Evolutionary conservation across 92 coral and sea anemone genomes (phyloP).

Genomic region (Siderastrea siderea): DNA sequence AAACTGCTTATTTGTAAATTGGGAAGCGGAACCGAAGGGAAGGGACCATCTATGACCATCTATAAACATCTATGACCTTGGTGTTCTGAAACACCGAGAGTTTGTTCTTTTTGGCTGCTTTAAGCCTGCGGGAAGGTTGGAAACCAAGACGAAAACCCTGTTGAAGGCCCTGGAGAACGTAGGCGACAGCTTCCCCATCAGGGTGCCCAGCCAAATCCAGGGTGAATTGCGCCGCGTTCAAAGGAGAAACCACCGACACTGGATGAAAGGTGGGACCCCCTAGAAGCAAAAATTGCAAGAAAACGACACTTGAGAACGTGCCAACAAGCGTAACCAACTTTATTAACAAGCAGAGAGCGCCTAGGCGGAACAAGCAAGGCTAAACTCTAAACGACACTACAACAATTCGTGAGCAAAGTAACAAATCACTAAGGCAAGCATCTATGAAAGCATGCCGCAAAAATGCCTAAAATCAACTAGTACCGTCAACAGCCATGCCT

Average conservation of each 20-base stretch:
- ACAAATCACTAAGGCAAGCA: too few relatives aligned
- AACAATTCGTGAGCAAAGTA: too few relatives aligned
- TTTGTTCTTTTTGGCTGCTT: slow-evolving; percentile 48
- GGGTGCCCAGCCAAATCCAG: slow-evolving; percentile 39
- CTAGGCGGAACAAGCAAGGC: too few relatives aligned
- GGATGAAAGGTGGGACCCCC: background rate
- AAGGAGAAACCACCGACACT: slow-evolving; percentile 4
- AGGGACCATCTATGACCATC: slow-evolving; percentile 47
- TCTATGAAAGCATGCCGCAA: too few relatives aligned
- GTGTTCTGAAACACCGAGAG: slow-evolving; percentile 59
- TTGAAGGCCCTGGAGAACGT: slow-evolving; percentile 27
- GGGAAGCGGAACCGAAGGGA: background rate
- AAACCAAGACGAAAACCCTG: slow-evolving; percentile 35
- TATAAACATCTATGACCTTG: slow-evolving; percentile 43
- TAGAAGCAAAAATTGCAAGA: background rate
- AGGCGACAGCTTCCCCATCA: slow-evolving; percentile 12
- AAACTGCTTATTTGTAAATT: too few relatives aligned
- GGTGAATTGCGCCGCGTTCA: background rate
- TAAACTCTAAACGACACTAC: too few relatives aligned
- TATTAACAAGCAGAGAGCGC: too few relatives aligned
- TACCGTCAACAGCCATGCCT: too few relatives aligned
- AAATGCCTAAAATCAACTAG: too few relatives aligned
- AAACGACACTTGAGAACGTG: background rate
- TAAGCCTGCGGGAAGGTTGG: slow-evolving; percentile 3
- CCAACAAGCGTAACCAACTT: background rate